Evolutionary conservation across 2,888 invertebrate species (phyloP).

Genomic region (Pachymerium ferrugineum): DNA sequence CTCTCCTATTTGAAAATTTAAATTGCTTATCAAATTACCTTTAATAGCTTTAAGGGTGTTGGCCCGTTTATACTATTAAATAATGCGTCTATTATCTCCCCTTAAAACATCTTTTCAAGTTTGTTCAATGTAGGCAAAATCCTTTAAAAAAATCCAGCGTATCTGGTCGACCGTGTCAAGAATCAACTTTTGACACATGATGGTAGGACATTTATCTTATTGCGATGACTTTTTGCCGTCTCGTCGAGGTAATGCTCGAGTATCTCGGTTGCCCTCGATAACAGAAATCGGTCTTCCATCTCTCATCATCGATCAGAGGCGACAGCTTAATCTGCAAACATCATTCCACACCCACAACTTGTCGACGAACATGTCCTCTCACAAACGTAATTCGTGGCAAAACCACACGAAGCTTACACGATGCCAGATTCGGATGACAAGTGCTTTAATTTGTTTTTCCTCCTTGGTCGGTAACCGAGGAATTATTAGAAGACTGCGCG

Average conservation of each 20-base stretch:
- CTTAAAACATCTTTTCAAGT: too few relatives aligned
- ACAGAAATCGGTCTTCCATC: background rate
- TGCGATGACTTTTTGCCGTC: background rate
- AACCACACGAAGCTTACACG: background rate
- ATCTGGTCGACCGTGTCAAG: too few relatives aligned
- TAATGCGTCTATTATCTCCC: too few relatives aligned
- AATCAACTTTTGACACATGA: background rate
- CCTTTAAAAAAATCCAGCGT: too few relatives aligned
- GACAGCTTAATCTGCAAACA: conserved; percentile 11
- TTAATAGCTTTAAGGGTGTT: too few relatives aligned
- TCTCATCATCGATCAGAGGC: background rate
- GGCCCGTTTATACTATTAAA: too few relatives aligned
- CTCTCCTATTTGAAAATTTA: too few relatives aligned
- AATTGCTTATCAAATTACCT: too few relatives aligned
- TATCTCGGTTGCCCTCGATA: background rate
- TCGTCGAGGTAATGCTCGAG: background rate
- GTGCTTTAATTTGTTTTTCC: conserved; percentile 4
- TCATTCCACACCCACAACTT: background rate
- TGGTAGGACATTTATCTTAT: background rate
- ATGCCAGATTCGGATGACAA: background rate
- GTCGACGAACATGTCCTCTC: background rate
- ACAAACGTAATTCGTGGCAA: background rate
- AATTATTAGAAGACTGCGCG: background rate
- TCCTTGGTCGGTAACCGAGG: background rate
- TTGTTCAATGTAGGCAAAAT: too few relatives aligned